These are phyloP conservation scores for Elegia similella DNA, from an alignment of 2,888 invertebrate genomes.

Conservation along the genomic window DNA sequence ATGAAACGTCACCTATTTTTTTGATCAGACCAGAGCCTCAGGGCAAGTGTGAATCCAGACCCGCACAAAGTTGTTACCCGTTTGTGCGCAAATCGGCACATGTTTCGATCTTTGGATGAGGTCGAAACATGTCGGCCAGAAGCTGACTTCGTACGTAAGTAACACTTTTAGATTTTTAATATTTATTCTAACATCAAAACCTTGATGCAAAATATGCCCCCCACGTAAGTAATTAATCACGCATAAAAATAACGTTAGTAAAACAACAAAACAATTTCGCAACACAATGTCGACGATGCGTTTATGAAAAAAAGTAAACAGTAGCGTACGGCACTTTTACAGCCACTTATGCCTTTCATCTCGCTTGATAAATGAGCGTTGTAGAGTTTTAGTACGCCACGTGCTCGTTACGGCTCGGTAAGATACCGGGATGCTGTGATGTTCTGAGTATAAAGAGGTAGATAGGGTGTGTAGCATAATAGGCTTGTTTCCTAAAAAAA, in stretches of 20 bases:
- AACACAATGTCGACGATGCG: background rate
- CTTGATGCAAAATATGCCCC: no score
- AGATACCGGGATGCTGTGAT: slow-evolving; percentile 40
- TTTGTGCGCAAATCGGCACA: no score
- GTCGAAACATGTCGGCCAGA: no score
- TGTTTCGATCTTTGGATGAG: no score
- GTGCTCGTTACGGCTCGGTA: slow-evolving; percentile 54
- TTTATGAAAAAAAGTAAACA: slow-evolving; percentile 43
- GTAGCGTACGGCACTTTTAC: slow-evolving; percentile 44
- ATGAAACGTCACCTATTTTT: no score
- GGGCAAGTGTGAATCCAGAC: no score
- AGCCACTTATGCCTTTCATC: slow-evolving; percentile 62
- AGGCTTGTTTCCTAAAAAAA: no score
- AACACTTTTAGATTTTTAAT: no score
- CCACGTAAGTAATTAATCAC: background rate
- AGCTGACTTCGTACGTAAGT: no score
- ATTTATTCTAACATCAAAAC: no score
- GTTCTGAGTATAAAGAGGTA: background rate
- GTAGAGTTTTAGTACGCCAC: slow-evolving; percentile 58
- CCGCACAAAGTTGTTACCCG: no score
- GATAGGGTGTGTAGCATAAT: background rate
- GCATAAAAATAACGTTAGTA: background rate
- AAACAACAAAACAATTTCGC: background rate
- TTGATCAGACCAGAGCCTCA: no score
- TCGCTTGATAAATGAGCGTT: slow-evolving; percentile 69